Evolutionary conservation across 2,888 invertebrate species (phyloP).

Genomic region (Hololepta plana): DNA sequence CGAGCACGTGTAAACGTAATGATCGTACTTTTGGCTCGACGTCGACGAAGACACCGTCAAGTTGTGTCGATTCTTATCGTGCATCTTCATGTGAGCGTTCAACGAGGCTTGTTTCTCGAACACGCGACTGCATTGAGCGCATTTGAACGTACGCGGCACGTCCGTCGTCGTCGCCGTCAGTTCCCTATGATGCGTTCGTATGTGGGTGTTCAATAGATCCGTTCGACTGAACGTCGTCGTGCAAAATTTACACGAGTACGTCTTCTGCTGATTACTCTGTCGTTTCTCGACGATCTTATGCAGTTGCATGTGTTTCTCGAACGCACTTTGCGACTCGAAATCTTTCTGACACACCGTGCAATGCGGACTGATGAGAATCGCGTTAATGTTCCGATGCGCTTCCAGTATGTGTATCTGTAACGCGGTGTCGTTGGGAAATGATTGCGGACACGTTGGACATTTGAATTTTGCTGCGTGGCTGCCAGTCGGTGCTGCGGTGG

Average conservation of each 20-base stretch:
- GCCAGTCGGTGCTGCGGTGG: slow-evolving; percentile 26
- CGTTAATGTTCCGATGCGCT: slow-evolving; percentile 21
- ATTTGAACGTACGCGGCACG: slow-evolving; percentile 31
- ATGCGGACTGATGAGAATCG: slow-evolving; percentile 17
- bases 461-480: slow-evolving; percentile 16
- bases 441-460: slow-evolving; percentile 17
- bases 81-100: slow-evolving; percentile 42
- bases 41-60: too few relatives aligned
- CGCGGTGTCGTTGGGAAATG: slow-evolving; percentile 21
- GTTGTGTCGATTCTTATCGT: slow-evolving; percentile 34
- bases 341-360: slow-evolving; percentile 42
- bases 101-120: slow-evolving; percentile 43
- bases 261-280: slow-evolving; percentile 12
- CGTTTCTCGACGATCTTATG: slow-evolving; percentile 9
- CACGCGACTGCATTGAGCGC: slow-evolving; percentile 43
- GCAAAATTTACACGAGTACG: slow-evolving; percentile 33
- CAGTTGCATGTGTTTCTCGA: slow-evolving; percentile 21
- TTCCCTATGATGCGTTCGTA: slow-evolving; percentile 36
- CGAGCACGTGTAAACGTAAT: slow-evolving; percentile 32
- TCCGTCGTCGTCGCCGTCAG: slow-evolving; percentile 14
- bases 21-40: too few relatives aligned
- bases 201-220: slow-evolving; percentile 43
- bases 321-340: slow-evolving; percentile 40
- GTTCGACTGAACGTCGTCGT: slow-evolving; percentile 41
- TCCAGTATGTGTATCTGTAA: slow-evolving; percentile 24